These are phyloP conservation scores for Drosophila pachea DNA, from an alignment of 1,140 invertebrate genomes.

Conservation along the genomic window DNA sequence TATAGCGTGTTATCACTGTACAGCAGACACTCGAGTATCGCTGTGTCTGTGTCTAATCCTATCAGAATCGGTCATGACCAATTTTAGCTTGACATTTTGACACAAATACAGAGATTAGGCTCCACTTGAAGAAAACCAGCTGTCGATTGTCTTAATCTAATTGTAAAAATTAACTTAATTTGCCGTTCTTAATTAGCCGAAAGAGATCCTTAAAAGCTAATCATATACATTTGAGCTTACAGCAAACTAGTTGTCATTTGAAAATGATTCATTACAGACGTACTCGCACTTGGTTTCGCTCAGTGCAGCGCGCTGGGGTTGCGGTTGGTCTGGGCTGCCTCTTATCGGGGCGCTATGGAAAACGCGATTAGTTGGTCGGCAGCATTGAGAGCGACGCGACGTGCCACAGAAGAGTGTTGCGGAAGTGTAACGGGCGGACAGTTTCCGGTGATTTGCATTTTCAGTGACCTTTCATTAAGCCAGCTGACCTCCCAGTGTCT, in stretches of 20 bases:
- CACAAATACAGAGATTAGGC: constrained; percentile 43
- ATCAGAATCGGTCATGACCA: constrained; percentile 59
- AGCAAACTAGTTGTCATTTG: too few relatives aligned
- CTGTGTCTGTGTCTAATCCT: constrained; percentile 14
- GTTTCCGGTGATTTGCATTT: constrained; percentile 26
- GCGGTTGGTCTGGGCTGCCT: not conserved
- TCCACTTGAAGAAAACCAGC: not conserved
- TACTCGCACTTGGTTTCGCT: not conserved
- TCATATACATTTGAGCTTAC: too few relatives aligned
- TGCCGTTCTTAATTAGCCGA: too few relatives aligned
- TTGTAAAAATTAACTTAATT: too few relatives aligned
- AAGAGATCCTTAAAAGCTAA: too few relatives aligned
- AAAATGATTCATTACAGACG: too few relatives aligned
- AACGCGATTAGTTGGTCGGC: constrained; percentile 59
- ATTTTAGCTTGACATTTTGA: constrained; percentile 66
- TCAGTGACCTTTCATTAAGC: constrained; percentile 4
- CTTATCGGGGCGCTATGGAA: constrained; percentile 30
- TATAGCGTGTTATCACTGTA: constrained; percentile 1
- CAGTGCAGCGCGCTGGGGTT: constrained; percentile 1
- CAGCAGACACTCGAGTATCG: constrained; percentile 1
- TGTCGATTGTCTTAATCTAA: too few relatives aligned
- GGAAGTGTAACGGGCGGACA: constrained; percentile 43
- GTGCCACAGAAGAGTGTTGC: constrained; percentile 14
- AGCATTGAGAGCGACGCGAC: constrained; percentile 28
- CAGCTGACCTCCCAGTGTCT: constrained; percentile 18